These are phyloP conservation scores for Colostygia pectinataria DNA, from an alignment of 2,888 invertebrate species.

Conservation along the genomic window DNA sequence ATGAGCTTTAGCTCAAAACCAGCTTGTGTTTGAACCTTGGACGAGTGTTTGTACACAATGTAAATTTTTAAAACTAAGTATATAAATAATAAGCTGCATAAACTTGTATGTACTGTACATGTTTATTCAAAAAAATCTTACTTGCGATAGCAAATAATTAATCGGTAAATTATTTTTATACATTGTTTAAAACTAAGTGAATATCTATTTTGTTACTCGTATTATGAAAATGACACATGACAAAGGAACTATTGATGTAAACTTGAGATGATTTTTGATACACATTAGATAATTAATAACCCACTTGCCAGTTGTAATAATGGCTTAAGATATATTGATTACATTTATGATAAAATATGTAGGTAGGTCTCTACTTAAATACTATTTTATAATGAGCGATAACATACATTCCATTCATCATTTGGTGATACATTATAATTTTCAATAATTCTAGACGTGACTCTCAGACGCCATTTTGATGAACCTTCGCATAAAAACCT, in stretches of 20 bases:
- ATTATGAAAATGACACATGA: conserved; percentile 80
- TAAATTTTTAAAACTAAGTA: background rate
- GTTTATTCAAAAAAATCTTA: conserved; percentile 78
- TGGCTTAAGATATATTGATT: conserved; percentile 61
- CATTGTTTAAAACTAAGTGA: conserved; percentile 57
- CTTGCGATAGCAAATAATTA: conserved; percentile 80
- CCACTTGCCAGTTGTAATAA: conserved; percentile 56
- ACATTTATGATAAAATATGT: too few relatives aligned
- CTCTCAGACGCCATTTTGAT: background rate
- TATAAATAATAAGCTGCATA: conserved; percentile 39
- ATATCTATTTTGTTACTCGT: conserved; percentile 69
- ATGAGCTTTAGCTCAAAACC: too few relatives aligned
- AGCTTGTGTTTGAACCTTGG: too few relatives aligned
- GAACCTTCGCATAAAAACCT: too few relatives aligned
- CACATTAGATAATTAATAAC: conserved; percentile 39
- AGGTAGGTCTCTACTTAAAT: conserved; percentile 38
- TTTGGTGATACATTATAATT: conserved; percentile 62
- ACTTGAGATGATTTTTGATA: conserved; percentile 65
- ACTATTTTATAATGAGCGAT: conserved; percentile 57
- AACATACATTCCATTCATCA: conserved; percentile 59
- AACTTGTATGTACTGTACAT: conserved; percentile 65
- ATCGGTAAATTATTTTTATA: conserved; percentile 72
- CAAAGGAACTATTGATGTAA: conserved; percentile 81
- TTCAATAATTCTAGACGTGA: conserved; percentile 14
- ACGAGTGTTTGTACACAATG: too few relatives aligned